phyloP scores from a whole-genome alignment of 2,113 vertebrate species.

The Nannospalax galili region DNA sequence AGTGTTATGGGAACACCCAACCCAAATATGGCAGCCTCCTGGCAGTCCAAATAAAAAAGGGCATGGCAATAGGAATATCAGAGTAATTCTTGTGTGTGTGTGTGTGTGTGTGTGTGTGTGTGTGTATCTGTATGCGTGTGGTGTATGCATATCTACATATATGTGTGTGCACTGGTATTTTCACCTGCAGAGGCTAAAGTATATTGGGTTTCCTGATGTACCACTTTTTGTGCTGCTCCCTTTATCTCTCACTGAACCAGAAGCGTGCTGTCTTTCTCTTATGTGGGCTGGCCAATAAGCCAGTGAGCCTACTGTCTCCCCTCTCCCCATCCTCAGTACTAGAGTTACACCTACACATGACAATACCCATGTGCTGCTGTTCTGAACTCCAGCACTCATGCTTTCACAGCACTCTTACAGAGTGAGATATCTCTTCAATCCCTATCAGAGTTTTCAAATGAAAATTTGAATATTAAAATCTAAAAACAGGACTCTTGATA shows the following conservation, averaged over 20 bases:
- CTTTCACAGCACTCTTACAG: background rate
- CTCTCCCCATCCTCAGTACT: background rate
- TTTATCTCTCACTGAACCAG: background rate
- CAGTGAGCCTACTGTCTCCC: background rate
- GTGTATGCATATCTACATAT: background rate
- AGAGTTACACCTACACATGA: background rate
- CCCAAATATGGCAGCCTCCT: too few relatives aligned
- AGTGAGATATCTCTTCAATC: fast-evolving
- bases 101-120: background rate
- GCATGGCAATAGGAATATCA: too few relatives aligned
- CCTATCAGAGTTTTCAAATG: background rate
- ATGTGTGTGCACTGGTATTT: background rate
- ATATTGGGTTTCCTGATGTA: background rate
- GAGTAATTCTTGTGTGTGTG: background rate
- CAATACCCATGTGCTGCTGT: background rate
- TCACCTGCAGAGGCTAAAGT: background rate
- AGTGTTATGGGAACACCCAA: too few relatives aligned
- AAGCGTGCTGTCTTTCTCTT: background rate
- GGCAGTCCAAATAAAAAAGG: too few relatives aligned
- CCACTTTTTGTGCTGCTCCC: too few relatives aligned
- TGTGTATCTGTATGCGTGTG: background rate
- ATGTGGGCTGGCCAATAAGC: background rate
- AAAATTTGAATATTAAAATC: background rate
- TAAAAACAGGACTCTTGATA: too few relatives aligned
- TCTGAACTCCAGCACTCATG: background rate